These are phyloP conservation scores for Caenorhabditis japonica DNA, from an alignment of 2,888 invertebrate species.

Conservation along the genomic window DNA sequence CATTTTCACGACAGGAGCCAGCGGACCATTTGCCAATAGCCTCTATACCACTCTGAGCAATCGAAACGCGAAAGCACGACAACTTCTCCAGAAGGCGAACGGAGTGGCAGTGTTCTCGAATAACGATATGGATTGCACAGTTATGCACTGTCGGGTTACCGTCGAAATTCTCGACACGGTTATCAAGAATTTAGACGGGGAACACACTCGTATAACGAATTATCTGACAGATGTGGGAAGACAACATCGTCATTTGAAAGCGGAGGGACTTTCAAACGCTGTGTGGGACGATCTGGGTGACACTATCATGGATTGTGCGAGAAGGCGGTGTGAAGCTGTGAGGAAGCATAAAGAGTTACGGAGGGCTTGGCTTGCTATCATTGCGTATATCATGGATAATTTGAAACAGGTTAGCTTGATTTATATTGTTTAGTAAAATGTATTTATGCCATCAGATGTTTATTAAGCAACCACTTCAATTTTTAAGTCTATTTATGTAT, in stretches of 20 bases:
- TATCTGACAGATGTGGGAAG: constrained; percentile 69
- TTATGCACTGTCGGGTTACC: constrained; percentile 68
- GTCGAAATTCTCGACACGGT: constrained; percentile 69
- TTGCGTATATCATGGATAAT: constrained; percentile 73
- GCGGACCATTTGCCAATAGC: constrained; percentile 66
- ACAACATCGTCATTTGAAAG: constrained; percentile 63
- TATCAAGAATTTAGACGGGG: constrained; percentile 64
- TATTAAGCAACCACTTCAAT: too few species aligned
- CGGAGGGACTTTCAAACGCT: constrained; percentile 65
- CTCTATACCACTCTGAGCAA: constrained; percentile 61
- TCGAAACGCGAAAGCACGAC: constrained; percentile 67
- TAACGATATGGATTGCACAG: constrained; percentile 65
- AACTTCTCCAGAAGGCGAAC: constrained; percentile 71
- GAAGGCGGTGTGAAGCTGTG: constrained; percentile 65
- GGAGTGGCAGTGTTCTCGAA: constrained; percentile 71
- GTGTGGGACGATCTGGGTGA: constrained; percentile 75
- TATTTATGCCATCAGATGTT: background rate
- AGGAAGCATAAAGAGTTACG: constrained; percentile 73
- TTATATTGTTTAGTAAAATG: too few species aligned
- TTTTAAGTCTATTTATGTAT: too few species aligned
- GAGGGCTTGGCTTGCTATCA: constrained; percentile 72
- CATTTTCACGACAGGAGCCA: constrained; percentile 70
- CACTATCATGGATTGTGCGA: constrained; percentile 68
- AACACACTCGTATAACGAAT: constrained; percentile 60
- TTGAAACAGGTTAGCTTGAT: constrained; percentile 67